Conservation (phyloP, 2,113 vertebrate genomes). For the Mustela nigripes region DNA sequence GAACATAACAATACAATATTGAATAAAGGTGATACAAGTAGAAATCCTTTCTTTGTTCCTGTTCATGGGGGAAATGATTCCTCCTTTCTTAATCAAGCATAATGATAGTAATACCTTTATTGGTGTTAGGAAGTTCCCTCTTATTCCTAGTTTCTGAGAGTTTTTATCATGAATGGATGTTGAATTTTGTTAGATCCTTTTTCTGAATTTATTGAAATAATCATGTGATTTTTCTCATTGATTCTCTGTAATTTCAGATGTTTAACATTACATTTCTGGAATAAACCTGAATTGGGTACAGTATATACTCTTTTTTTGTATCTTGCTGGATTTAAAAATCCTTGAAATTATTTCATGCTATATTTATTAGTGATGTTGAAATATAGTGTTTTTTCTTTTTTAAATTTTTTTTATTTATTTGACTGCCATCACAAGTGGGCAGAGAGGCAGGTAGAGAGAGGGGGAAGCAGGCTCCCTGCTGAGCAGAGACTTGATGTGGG, state of each 20-base stretch:
- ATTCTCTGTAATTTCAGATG: not conserved
- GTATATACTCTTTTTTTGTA: not conserved
- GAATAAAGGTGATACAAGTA: not conserved
- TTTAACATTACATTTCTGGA: not conserved
- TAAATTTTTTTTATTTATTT: too few species aligned
- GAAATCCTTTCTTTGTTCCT: not conserved
- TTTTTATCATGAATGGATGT: conserved; percentile 21
- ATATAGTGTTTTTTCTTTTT: not conserved
- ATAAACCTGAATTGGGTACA: not conserved
- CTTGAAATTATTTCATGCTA: not conserved
- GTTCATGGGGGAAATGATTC: not conserved
- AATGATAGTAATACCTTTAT: not conserved
- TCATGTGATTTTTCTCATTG: not conserved
- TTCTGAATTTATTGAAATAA: not conserved
- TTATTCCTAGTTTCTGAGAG: conserved; percentile 44
- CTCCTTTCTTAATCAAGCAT: conserved; percentile 40
- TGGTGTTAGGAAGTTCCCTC: not conserved
- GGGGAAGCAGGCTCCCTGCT: too few species aligned
- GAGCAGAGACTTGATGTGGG: too few species aligned
- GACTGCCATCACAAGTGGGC: too few species aligned
- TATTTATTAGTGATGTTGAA: not conserved
- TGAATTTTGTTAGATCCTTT: conserved; percentile 46
- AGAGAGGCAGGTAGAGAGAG: too few species aligned
- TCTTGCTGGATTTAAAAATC: not conserved
- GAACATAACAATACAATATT: not conserved